These are phyloP conservation scores for Gracilinanus agilis DNA, from an alignment of 2,113 vertebrate genomes.

Conservation along the genomic window DNA sequence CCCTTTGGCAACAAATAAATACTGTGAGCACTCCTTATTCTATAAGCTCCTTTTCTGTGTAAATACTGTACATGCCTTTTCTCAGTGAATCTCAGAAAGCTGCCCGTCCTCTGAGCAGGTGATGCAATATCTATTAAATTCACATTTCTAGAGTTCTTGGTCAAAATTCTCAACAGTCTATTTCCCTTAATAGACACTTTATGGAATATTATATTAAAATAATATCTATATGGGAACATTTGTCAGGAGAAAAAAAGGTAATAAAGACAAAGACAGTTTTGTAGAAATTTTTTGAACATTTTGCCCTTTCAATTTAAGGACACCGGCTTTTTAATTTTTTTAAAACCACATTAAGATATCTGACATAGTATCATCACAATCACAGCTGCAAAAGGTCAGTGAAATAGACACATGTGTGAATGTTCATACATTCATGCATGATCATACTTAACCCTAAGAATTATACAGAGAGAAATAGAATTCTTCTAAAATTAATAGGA, in stretches of 20 bases:
- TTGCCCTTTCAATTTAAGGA: neutral
- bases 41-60: slow-evolving; percentile 60
- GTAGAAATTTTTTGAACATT: neutral
- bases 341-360: neutral
- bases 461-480: neutral
- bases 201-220: neutral
- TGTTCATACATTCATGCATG: neutral
- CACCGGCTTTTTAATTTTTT: neutral
- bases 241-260: neutral
- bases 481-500: neutral
- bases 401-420: neutral
- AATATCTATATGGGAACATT: neutral
- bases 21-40: slow-evolving; percentile 53
- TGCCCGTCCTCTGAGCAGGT: neutral
- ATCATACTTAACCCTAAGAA: neutral
- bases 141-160: neutral
- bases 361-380: neutral
- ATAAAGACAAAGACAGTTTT: neutral
- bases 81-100: slow-evolving; percentile 8
- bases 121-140: neutral
- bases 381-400: neutral
- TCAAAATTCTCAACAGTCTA: slow-evolving; percentile 10
- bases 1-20: slow-evolving; percentile 54
- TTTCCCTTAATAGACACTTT: slow-evolving; percentile 52
- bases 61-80: slow-evolving; percentile 45